Evolutionary conservation across 2,113 vertebrate genomes (phyloP).

Genomic region (Hipposideros armiger): DNA sequence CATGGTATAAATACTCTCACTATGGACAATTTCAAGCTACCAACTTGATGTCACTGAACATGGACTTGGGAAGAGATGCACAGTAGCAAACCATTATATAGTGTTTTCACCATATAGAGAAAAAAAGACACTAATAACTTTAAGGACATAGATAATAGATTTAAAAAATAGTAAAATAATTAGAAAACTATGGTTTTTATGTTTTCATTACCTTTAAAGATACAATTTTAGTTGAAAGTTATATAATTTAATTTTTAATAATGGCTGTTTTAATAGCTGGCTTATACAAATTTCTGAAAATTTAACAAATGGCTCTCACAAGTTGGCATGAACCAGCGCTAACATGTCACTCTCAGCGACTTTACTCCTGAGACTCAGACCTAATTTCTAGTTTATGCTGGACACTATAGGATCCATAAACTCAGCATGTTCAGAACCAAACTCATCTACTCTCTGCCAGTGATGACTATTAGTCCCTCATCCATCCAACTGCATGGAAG

Average conservation of each 20-base stretch:
- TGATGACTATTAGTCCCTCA: neutral
- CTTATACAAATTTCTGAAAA: neutral
- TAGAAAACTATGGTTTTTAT: neutral
- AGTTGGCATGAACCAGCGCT: neutral
- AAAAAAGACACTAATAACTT: neutral
- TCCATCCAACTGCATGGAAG: neutral
- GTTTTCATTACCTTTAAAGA: neutral
- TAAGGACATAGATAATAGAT: neutral
- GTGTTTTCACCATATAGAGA: neutral
- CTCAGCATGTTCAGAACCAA: neutral
- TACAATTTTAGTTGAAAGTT: neutral
- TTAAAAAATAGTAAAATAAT: neutral
- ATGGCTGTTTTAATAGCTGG: neutral
- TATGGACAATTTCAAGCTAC: neutral
- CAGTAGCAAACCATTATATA: accelerated
- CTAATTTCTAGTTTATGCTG: neutral
- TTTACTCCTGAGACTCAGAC: neutral
- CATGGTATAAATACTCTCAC: neutral
- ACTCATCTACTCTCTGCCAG: neutral
- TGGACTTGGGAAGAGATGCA: neutral
- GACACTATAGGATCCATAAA: neutral
- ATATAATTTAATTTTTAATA: neutral
- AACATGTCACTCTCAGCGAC: neutral
- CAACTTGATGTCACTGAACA: neutral
- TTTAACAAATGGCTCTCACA: neutral